Evolutionary conservation across 2,797 vertebrate genomes (phyloP).

Genomic region (Merluccius polli): DNA sequence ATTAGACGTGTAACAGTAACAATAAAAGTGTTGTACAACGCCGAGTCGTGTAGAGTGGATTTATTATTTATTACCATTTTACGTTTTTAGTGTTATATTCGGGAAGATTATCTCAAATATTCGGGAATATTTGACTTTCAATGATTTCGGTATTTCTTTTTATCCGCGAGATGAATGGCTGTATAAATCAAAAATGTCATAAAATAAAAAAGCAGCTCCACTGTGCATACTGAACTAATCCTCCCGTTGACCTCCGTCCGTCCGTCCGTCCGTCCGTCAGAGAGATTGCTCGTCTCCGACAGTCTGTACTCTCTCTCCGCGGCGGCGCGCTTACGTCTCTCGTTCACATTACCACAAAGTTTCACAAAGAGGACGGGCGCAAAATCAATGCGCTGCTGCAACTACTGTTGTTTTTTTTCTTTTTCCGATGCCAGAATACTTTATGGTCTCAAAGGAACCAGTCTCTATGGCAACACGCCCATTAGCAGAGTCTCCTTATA

Average conservation of each 20-base stretch:
- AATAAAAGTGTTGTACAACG: too few relatives aligned
- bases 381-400: background rate
- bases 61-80: background rate
- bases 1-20: too few relatives aligned
- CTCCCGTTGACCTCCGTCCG: background rate
- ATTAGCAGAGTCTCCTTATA: constrained; percentile 30
- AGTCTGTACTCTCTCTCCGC: too few relatives aligned
- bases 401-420: background rate
- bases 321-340: background rate
- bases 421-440: constrained; percentile 13
- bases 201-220: background rate
- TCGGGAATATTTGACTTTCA: background rate
- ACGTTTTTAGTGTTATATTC: too few relatives aligned
- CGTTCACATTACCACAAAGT: too few relatives aligned
- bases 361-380: background rate
- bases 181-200: background rate
- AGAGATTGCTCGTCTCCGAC: background rate
- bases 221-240: background rate
- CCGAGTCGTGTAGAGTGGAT: background rate
- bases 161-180: background rate
- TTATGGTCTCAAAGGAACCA: constrained; percentile 37
- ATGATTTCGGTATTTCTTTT: background rate
- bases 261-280: background rate
- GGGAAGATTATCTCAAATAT: too few relatives aligned
- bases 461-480: constrained; percentile 47